Conservation (phyloP, 2,888 invertebrate genomes). For the Mythimna impura region DNA sequence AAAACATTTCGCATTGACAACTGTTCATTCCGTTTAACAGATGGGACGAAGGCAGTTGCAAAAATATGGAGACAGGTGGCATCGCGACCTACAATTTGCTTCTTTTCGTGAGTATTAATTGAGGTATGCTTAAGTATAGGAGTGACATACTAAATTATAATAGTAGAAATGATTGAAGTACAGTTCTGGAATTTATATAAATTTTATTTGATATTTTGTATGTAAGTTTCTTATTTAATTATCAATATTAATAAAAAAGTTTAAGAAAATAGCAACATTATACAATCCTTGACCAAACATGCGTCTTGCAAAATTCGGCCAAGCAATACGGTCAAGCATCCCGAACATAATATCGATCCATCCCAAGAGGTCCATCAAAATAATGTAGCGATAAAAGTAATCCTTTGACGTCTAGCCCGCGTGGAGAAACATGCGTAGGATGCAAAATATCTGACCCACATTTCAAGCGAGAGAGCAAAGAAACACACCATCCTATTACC, state of each 20-base stretch:
- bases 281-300: conserved; percentile 5
- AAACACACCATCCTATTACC: conserved; percentile 53
- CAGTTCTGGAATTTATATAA: conserved; percentile 14
- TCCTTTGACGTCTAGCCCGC: conserved; percentile 39
- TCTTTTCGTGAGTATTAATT: conserved; percentile 58
- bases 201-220: not conserved
- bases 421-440: conserved; percentile 42
- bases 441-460: conserved; percentile 57
- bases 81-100: conserved; percentile 62
- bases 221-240: too few relatives aligned
- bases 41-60: conserved; percentile 62
- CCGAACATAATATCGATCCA: conserved; percentile 33
- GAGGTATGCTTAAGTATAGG: conserved; percentile 40
- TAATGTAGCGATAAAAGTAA: conserved; percentile 54
- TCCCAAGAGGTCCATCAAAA: conserved; percentile 53
- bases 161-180: conserved; percentile 6
- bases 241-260: too few relatives aligned
- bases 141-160: conserved; percentile 30
- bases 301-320: not conserved
- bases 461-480: conserved; percentile 40
- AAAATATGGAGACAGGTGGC: conserved; percentile 68
- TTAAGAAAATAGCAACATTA: not conserved
- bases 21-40: conserved; percentile 64
- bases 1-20: conserved; percentile 60
- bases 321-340: conserved; percentile 18